These are phyloP conservation scores for Hemicentrotus pulcherrimus DNA, from an alignment of 35 echinoderm and acorn worm species.

Conservation along the genomic window DNA sequence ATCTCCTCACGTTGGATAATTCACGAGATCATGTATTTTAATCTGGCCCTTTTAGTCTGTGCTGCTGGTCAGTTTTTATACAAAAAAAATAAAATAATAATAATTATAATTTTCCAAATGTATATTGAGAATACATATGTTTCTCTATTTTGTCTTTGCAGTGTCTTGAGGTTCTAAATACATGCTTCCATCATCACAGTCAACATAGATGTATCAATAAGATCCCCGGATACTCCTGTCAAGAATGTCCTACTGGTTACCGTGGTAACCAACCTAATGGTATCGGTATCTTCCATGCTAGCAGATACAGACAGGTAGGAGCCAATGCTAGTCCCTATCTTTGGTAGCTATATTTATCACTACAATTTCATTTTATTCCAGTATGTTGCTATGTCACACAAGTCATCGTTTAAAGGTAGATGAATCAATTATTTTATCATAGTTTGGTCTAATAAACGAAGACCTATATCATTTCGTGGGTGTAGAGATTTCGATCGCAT, in stretches of 20 bases:
- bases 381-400: not conserved
- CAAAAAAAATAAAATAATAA: too few relatives aligned
- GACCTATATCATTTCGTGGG: not conserved
- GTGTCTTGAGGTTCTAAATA: conserved; percentile 72
- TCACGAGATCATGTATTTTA: too few relatives aligned
- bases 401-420: not conserved
- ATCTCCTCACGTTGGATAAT: too few relatives aligned
- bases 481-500: not conserved
- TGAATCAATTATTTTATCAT: not conserved
- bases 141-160: conserved; percentile 34
- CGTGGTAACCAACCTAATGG: conserved; percentile 96
- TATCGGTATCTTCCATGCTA: conserved; percentile 86
- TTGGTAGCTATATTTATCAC: not conserved
- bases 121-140: too few relatives aligned
- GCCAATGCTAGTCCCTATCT: not conserved
- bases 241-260: conserved; percentile 76
- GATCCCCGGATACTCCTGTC: conserved; percentile 81
- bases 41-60: too few relatives aligned
- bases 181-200: conserved; percentile 87
- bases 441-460: not conserved
- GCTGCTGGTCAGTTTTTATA: too few relatives aligned
- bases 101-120: too few relatives aligned
- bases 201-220: conserved; percentile 84
- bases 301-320: conserved; percentile 83
- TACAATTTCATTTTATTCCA: not conserved